phyloP scores from a whole-genome alignment of 1,140 invertebrate species.

The Brachystomella parvula region DNA sequence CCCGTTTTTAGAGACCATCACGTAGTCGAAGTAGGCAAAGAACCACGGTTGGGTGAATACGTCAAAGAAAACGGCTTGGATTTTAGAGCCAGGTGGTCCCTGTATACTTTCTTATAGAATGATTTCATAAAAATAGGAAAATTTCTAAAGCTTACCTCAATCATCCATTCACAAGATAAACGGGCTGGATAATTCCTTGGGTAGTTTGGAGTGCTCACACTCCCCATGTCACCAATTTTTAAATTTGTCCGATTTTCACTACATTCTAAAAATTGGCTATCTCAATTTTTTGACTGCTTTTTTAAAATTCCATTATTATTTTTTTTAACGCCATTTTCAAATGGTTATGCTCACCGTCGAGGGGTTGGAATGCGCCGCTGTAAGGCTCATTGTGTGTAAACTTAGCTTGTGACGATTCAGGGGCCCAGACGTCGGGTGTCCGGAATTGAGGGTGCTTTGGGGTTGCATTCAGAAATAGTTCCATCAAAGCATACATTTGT shows the following conservation, averaged over 20 bases:
- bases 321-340: too few species aligned
- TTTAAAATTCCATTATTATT: too few species aligned
- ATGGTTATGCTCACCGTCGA: slow-evolving; percentile 8
- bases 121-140: background rate
- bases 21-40: slow-evolving; percentile 38
- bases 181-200: slow-evolving; percentile 34
- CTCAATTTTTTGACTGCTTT: background rate
- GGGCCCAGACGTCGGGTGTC: slow-evolving; percentile 13
- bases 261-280: slow-evolving; percentile 23
- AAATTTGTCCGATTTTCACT: slow-evolving; percentile 29
- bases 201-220: slow-evolving; percentile 34
- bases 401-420: slow-evolving; percentile 6
- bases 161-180: slow-evolving; percentile 31
- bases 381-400: slow-evolving; percentile 18
- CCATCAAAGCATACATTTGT: slow-evolving; percentile 3
- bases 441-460: slow-evolving; percentile 17
- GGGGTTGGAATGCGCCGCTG: slow-evolving; percentile 10
- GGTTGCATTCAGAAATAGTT: slow-evolving; percentile 13
- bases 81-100: slow-evolving; percentile 29
- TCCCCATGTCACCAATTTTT: slow-evolving; percentile 33
- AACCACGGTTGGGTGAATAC: slow-evolving; percentile 38
- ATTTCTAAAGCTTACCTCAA: slow-evolving; percentile 25
- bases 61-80: slow-evolving; percentile 35
- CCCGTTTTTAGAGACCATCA: slow-evolving; percentile 36
- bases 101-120: slow-evolving; percentile 13